Base-by-base conservation (phyloP, 64 coral and sea anemone genomes). In the Stichodactyla helianthus region DNA sequence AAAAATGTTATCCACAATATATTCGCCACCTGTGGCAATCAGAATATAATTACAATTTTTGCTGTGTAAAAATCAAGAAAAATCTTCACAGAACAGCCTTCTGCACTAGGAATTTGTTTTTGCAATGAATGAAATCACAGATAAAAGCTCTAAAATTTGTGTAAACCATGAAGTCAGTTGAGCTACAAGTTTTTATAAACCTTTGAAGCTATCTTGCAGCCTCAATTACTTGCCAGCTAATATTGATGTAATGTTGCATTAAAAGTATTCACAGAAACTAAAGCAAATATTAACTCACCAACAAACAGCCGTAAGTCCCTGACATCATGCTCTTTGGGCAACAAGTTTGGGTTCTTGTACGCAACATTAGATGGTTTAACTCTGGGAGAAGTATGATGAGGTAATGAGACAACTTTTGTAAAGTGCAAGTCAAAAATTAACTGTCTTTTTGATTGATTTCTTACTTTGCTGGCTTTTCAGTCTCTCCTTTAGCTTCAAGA, bases 351-450 rank as follows among this genome's bases (percentile, higher is more conserved):
- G 10, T 95, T 93, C 79, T 99, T 99, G 82, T 99, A 99, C 2
- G 97, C 97, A 76, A 99, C 93, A 85, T 99, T 99, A 31, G 97
- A 99, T 52, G 90, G 89, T 82, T 99, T 99, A 8, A 99, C 56
- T 91, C 97, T 99, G 58, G 50, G 63, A 82, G 65, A 82, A 58
- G 14, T 9, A 31, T 31, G 23, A 74, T 4, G 26, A 31, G 0
- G 8, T 9, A 74, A 26, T 23, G 27, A 22, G 20, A 65, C 22
- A n/a, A 12, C 22, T 65, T 5, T 65, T 60, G 14, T 60, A 4
- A 15, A 60, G 18, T 60, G 14, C 0, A 44, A 44, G 35, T 3
- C 35, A 44, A 60, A 60, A 60, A 60, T 60, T n/a, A 65, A 8
- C 19, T 5, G 22, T 65, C 18, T 18, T 22, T 5, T 17, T 14